Evolutionary conservation across 2,113 vertebrate genomes (phyloP).

Genomic region (Catharus minimus): DNA sequence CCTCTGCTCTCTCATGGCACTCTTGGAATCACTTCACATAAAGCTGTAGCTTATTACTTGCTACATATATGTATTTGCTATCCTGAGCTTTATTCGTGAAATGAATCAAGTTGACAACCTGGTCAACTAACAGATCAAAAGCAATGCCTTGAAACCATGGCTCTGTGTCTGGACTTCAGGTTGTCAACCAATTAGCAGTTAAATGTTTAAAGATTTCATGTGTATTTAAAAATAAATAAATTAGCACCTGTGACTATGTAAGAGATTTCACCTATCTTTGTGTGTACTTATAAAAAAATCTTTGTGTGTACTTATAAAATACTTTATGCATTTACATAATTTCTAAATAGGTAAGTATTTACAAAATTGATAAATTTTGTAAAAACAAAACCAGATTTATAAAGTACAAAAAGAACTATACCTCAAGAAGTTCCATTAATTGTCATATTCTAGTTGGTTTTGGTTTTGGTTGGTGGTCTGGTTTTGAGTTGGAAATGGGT

Average conservation of each 20-base stretch:
- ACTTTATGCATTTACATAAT: background rate
- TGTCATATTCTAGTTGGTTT: background rate
- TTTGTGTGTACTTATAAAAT: background rate
- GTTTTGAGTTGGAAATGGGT: rapidly evolving
- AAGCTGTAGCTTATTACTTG: background rate
- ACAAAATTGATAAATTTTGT: background rate
- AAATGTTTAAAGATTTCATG: background rate
- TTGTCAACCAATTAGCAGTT: background rate
- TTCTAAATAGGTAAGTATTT: background rate
- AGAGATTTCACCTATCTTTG: background rate
- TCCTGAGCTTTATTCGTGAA: background rate
- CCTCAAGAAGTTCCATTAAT: background rate
- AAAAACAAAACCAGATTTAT: background rate
- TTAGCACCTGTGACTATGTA: background rate
- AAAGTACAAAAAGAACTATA: background rate
- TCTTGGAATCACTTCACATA: background rate
- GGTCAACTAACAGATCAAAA: background rate
- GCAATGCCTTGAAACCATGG: background rate
- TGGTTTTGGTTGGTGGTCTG: background rate
- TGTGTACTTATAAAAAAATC: background rate
- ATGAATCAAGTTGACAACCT: background rate
- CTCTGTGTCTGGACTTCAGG: background rate
- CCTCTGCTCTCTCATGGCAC: background rate
- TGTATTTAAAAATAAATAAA: background rate
- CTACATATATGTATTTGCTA: background rate